Conservation (phyloP, 1,140 invertebrate genomes). For the Colletes latitarsis region DNA sequence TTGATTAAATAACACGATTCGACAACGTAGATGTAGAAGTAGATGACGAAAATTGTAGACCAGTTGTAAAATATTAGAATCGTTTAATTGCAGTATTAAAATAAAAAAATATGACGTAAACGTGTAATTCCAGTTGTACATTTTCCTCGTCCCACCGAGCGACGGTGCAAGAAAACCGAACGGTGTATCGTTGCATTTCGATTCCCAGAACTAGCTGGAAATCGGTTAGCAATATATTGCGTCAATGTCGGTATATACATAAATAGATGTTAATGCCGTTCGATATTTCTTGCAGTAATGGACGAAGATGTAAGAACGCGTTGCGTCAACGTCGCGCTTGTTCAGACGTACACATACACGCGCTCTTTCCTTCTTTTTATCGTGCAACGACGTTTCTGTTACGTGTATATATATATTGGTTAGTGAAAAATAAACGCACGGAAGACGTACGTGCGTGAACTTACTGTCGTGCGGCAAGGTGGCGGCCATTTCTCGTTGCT, state of each 20-base stretch:
- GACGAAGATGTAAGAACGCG: constrained; percentile 7
- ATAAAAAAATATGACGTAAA: too few species aligned
- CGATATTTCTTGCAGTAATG: constrained; percentile 31
- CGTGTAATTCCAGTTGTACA: too few species aligned
- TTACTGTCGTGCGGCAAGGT: constrained; percentile 95
- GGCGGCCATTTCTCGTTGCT: constrained; percentile 94
- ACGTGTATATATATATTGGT: too few species aligned
- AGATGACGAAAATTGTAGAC: too few species aligned
- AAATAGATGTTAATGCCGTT: constrained; percentile 36
- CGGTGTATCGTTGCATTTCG: not conserved
- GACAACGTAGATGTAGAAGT: too few species aligned
- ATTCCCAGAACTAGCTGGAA: constrained; percentile 25
- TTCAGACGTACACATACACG: not conserved
- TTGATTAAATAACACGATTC: too few species aligned
- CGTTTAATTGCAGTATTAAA: too few species aligned
- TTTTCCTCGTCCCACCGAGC: too few species aligned
- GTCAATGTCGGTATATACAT: constrained; percentile 32
- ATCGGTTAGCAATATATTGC: constrained; percentile 25
- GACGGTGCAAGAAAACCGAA: too few species aligned
- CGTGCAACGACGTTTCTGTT: too few species aligned
- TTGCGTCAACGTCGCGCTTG: constrained; percentile 25
- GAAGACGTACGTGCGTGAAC: constrained; percentile 68
- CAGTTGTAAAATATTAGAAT: too few species aligned
- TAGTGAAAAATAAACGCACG: not conserved
- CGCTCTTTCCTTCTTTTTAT: too few species aligned